Percentiles rank a stretch among this genome's conserved stretches.
These are phyloP conservation scores for Corydoras sp. DNA, from an alignment of 2,113 vertebrate genomes.

Conservation along the genomic window DNA sequence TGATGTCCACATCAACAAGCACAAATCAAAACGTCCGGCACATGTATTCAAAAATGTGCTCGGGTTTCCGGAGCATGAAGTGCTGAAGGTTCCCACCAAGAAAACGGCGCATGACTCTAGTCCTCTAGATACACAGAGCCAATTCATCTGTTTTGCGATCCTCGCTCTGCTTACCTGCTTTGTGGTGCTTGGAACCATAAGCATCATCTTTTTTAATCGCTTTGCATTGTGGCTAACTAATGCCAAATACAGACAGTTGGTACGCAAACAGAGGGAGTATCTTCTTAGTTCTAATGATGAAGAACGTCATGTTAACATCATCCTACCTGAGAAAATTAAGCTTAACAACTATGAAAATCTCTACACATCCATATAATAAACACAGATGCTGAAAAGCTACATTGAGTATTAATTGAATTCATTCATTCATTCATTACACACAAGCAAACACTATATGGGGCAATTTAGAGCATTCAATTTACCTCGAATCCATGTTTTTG, in stretches of 20 bases:
- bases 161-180: slow-evolving; percentile 87
- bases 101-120: slow-evolving; percentile 72
- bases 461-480: too few relatives aligned
- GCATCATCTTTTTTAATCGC: slow-evolving; percentile 85
- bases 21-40: slow-evolving; percentile 51
- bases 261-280: slow-evolving; percentile 78
- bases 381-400: background rate
- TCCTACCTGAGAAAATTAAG: slow-evolving; percentile 86
- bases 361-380: slow-evolving; percentile 74
- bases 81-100: slow-evolving; percentile 86
- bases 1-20: slow-evolving; percentile 44
- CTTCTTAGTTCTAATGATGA: slow-evolving; percentile 71
- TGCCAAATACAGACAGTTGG: slow-evolving; percentile 76
- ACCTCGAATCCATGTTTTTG: too few relatives aligned
- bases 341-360: slow-evolving; percentile 75
- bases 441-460: too few relatives aligned
- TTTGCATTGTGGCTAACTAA: slow-evolving; percentile 86
- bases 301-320: slow-evolving; percentile 82
- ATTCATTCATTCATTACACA: too few relatives aligned
- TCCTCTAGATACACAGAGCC: slow-evolving; percentile 78
- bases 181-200: slow-evolving; percentile 82
- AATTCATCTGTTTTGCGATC: slow-evolving; percentile 86
- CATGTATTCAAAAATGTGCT: slow-evolving; percentile 75
- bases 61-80: slow-evolving; percentile 65
- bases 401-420: too few relatives aligned